Evolutionary conservation across 2,888 invertebrate species (phyloP).

Genomic region (Pyrrhosoma nymphula): DNA sequence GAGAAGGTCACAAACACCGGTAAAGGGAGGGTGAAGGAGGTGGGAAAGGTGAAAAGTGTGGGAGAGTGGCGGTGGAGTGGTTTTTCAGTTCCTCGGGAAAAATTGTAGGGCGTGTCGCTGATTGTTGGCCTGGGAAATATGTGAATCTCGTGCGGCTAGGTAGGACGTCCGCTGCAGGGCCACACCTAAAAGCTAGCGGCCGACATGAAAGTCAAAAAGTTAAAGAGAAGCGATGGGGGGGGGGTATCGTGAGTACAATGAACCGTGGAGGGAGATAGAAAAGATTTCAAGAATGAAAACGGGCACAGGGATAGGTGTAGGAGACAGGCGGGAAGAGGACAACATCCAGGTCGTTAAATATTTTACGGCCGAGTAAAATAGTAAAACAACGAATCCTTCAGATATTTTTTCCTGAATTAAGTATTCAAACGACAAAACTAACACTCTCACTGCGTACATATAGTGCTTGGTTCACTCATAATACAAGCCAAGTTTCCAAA

Average conservation of each 20-base stretch:
- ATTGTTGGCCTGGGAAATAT: slow-evolving; percentile 4
- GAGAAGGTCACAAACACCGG: background rate
- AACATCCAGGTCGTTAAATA: background rate
- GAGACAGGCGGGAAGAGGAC: background rate
- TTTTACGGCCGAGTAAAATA: background rate
- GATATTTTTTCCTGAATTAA: too few species aligned
- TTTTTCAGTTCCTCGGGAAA: background rate
- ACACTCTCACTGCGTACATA: too few species aligned
- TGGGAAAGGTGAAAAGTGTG: background rate
- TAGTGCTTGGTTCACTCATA: too few species aligned
- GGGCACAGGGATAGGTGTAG: background rate
- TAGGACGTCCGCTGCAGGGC: background rate
- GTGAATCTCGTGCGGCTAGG: background rate
- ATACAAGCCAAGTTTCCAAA: too few species aligned
- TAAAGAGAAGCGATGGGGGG: background rate
- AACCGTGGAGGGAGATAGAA: background rate
- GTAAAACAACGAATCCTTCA: too few species aligned
- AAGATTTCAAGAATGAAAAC: background rate
- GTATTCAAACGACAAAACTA: too few species aligned
- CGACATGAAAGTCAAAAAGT: background rate
- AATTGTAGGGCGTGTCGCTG: background rate
- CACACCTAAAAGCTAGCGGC: background rate
- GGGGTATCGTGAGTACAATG: background rate
- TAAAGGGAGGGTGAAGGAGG: background rate
- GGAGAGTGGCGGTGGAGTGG: background rate